Base-by-base conservation (phyloP, 2,113 vertebrate species). In the Thomomys bottae region DNA sequence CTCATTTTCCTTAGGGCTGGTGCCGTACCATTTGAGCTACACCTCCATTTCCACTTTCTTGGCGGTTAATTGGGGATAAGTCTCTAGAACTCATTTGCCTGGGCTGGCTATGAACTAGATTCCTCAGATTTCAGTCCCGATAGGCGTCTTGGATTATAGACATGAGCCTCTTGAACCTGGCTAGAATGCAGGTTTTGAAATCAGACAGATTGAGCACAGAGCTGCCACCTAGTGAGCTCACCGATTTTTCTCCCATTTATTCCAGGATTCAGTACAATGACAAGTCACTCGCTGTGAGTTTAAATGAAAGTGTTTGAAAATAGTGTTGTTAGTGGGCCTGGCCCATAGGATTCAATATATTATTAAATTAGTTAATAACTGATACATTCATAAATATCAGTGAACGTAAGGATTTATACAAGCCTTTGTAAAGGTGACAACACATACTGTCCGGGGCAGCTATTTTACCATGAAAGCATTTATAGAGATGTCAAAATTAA, bases 321-420 rank as follows among this genome's bases (percentile, higher is more conserved):
- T 87, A 82, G n/a, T 68, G 87, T 5, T 40, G 71, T 87, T 81
- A 34, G 3, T 80, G 42, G 64, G 42, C 28, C 26, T 75, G 18
- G 61, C 36, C 78, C 15, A 38, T 7, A 49, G 40, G 72, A 34
- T 17, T 85, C 72, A 68, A 45, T 77, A 71, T 30, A 81, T 78
- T 32, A 84, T 26, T 89, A 59, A 80, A 89, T 82, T 81, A 73
- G 78, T 59, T 57, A 82, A 89, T 71, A 75, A 92, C 77, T 34
- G 68, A 61, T 68, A 23, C 77, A 54, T 70, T 80, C 77, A 71
- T 81, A 92, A 67, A 84, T 87, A 40, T 45, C 70, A 57, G 20
- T 40, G 30, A 84, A 42, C 70, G 6, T 81, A 79, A 92, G 83
- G 28, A 32, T 92, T 81, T 64, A 70, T 28, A 92, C 26, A 45